Evolutionary conservation across 23 tunicate genomes (phyloP).

Genomic region (Aplidium turbinatum): DNA sequence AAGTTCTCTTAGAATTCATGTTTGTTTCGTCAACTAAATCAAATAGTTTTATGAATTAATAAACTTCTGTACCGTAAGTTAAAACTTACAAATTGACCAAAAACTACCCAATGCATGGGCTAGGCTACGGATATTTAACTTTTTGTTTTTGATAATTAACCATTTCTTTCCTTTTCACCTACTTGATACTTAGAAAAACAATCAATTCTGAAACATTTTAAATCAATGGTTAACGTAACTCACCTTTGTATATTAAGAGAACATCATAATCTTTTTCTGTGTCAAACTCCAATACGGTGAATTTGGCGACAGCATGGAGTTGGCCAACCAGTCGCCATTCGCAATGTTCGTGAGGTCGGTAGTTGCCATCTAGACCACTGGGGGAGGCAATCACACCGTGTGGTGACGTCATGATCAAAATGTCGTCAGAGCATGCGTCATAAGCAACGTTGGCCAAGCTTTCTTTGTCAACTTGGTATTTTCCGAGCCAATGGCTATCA

Average conservation of each 20-base stretch:
- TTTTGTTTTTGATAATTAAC: too few relatives aligned
- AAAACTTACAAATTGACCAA: not conserved
- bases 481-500: too few relatives aligned
- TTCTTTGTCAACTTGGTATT: too few relatives aligned
- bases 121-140: not conserved
- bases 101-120: not conserved
- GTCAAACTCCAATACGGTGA: not conserved
- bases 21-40: not conserved
- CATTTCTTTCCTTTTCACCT: too few relatives aligned
- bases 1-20: not conserved
- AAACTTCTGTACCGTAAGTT: too few relatives aligned
- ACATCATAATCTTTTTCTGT: conserved; percentile 1
- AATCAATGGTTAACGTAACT: too few relatives aligned
- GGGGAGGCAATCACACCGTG: not conserved
- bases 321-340: not conserved
- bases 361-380: not conserved
- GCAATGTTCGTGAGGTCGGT: not conserved
- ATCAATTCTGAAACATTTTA: not conserved
- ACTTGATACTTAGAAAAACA: too few relatives aligned
- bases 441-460: not conserved
- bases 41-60: too few relatives aligned
- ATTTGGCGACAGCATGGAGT: not conserved
- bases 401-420: not conserved
- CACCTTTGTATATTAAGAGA: not conserved
- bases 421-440: not conserved